Evolutionary conservation across 1,140 invertebrate species (phyloP).

Genomic region (Berghia stephanieae): DNA sequence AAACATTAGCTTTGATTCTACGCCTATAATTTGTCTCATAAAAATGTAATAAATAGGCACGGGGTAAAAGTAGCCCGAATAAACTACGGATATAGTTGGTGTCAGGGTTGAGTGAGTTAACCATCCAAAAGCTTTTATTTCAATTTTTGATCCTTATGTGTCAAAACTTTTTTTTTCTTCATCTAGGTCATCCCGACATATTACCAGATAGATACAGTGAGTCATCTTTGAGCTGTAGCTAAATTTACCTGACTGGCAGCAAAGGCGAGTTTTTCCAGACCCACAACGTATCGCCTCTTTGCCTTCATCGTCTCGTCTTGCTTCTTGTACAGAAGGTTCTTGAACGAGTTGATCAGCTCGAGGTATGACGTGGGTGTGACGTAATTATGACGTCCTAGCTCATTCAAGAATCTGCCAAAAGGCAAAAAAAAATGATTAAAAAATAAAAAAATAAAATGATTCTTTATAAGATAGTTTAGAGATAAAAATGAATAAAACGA

Average conservation of each 20-base stretch:
- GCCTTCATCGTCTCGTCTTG: constrained; percentile 81
- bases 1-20: too few relatives aligned
- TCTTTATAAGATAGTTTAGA: not conserved
- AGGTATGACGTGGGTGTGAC: constrained; percentile 91
- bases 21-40: too few relatives aligned
- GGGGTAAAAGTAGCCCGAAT: too few relatives aligned
- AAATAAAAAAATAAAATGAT: not conserved
- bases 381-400: constrained; percentile 80
- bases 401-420: constrained; percentile 72
- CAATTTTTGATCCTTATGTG: too few relatives aligned
- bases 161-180: too few relatives aligned
- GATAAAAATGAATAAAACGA: not conserved
- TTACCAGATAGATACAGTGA: too few relatives aligned
- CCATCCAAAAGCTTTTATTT: too few relatives aligned
- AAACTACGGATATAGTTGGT: too few relatives aligned
- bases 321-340: constrained; percentile 79
- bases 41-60: too few relatives aligned
- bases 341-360: constrained; percentile 85
- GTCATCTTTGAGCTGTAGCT: too few relatives aligned
- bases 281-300: constrained; percentile 83
- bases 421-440: not conserved
- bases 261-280: constrained; percentile 84
- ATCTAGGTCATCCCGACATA: too few relatives aligned
- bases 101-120: too few relatives aligned
- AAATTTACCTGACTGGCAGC: constrained; percentile 73